phyloP scores from a whole-genome alignment of 2,888 invertebrate species.

The Archaeoteleia sp. region DNA sequence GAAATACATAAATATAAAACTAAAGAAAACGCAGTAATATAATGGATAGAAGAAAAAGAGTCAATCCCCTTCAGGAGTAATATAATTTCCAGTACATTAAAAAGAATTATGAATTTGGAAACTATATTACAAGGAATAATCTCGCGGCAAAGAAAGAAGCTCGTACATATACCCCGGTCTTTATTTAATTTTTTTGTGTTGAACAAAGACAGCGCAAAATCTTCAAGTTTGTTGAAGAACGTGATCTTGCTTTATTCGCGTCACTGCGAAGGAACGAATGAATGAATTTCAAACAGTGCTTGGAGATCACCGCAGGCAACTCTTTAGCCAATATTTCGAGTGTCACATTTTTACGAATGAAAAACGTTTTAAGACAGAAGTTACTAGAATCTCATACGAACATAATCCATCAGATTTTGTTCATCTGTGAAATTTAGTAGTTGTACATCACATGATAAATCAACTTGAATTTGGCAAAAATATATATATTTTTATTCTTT shows the following conservation, averaged over 20 bases:
- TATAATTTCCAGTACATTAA: constrained; percentile 4
- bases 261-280: constrained; percentile 39
- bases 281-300: constrained; percentile 34
- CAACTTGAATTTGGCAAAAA: neutral
- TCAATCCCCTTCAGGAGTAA: neutral
- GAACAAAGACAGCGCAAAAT: constrained; percentile 23
- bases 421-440: constrained; percentile 30
- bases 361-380: constrained; percentile 29
- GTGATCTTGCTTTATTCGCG: constrained; percentile 35
- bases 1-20: no score
- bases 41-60: neutral
- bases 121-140: constrained; percentile 15
- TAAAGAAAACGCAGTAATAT: neutral
- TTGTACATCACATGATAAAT: constrained; percentile 35
- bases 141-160: constrained; percentile 11
- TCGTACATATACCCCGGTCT: constrained; percentile 2
- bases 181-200: constrained; percentile 35
- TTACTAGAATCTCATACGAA: constrained; percentile 22
- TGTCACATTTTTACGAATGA: constrained; percentile 44
- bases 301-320: constrained; percentile 25
- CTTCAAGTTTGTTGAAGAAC: constrained; percentile 19
- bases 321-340: constrained; percentile 46
- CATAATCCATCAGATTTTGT: constrained; percentile 25
- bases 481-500: no score
- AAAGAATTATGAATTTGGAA: constrained; percentile 21